These are phyloP conservation scores for Loxodonta africana DNA, from an alignment of 2,113 vertebrate genomes.

Conservation along the genomic window DNA sequence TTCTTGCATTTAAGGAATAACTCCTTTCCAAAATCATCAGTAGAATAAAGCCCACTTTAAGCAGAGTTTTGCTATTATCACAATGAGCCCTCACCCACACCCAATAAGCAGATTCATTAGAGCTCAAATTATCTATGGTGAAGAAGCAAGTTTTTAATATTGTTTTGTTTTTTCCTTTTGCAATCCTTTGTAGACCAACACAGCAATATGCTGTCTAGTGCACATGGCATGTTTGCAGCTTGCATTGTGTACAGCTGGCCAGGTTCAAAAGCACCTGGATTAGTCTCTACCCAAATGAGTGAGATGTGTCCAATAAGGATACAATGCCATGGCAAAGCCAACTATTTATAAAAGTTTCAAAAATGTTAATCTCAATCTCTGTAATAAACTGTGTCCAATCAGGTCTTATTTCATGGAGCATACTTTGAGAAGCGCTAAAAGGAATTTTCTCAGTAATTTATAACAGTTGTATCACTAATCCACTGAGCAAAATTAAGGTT, in stretches of 20 bases:
- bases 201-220: too few species aligned
- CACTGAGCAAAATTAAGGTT: background rate
- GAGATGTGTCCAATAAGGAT: background rate
- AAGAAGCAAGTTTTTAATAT: background rate
- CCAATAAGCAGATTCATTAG: too few species aligned
- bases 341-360: background rate
- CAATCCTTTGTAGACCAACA: background rate
- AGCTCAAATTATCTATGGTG: background rate
- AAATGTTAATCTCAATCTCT: background rate
- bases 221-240: accelerated
- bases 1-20: background rate
- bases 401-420: too few species aligned
- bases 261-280: background rate
- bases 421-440: background rate
- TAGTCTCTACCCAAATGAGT: background rate
- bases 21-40: background rate
- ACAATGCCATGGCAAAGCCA: too few species aligned
- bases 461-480: background rate
- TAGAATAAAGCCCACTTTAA: background rate
- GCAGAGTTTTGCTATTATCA: background rate
- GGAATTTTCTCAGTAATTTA: background rate
- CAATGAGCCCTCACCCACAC: background rate
- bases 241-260: accelerated
- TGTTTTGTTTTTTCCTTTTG: background rate
- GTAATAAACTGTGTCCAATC: background rate